Percentiles rank a stretch among this genome's conserved stretches.
phyloP scores from a whole-genome alignment of 2,888 invertebrate species.

The Gari tellinella region DNA sequence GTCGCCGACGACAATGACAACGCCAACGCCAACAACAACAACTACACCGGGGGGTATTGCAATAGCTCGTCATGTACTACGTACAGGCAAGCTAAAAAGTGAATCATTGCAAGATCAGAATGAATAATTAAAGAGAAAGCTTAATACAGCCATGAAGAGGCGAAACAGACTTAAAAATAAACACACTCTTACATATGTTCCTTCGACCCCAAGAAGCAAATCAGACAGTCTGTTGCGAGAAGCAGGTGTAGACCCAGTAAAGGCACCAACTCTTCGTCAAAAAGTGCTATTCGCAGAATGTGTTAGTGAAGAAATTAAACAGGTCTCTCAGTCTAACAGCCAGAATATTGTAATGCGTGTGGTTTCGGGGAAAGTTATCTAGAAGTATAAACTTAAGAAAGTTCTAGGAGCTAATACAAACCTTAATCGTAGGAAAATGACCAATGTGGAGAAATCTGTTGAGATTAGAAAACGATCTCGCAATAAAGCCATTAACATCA shows the following conservation, averaged over 20 bases:
- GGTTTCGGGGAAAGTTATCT: constrained; percentile 21
- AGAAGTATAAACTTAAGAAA: constrained; percentile 32
- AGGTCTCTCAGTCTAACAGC: background rate
- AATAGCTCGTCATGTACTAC: too few relatives aligned
- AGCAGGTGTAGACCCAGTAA: background rate
- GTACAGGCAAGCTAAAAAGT: too few relatives aligned
- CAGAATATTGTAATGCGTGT: background rate
- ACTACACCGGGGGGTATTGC: too few relatives aligned
- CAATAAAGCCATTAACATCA: constrained; percentile 10
- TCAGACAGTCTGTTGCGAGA: background rate
- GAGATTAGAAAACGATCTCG: background rate
- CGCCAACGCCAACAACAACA: too few relatives aligned
- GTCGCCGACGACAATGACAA: too few relatives aligned
- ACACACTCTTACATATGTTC: background rate
- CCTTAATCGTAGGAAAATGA: constrained; percentile 1
- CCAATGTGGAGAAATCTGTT: background rate
- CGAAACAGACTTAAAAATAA: background rate
- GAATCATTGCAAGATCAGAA: constrained; percentile 3
- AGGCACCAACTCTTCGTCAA: background rate
- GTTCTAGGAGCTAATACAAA: constrained; percentile 3
- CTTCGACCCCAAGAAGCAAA: constrained; percentile 1
- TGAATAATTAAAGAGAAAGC: background rate
- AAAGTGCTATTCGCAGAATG: background rate
- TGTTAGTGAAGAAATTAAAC: background rate
- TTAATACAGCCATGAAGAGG: background rate